A percentile compares a stretch with the other conserved stretches of the same genome.
phyloP scores from a whole-genome alignment of 2,888 invertebrate genomes.

The Ochlodes sylvanus region DNA sequence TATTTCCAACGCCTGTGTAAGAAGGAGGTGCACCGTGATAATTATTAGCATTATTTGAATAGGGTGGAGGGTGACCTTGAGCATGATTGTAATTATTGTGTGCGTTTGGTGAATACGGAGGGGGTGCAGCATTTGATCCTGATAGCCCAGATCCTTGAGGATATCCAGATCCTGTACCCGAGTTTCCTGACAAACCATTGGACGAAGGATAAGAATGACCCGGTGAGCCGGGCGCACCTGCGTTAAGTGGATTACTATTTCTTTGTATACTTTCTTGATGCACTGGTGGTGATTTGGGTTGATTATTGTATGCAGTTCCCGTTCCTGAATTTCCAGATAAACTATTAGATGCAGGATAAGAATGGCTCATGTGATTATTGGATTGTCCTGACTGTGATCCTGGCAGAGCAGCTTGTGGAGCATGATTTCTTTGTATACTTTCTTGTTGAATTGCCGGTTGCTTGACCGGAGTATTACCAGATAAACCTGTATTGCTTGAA shows the following conservation, averaged over 20 bases:
- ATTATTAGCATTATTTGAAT: slow-evolving; percentile 51
- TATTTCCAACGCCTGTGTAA: slow-evolving; percentile 60
- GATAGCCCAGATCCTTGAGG: slow-evolving; percentile 53
- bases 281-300: slow-evolving; percentile 57
- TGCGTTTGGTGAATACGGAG: slow-evolving; percentile 54
- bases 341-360: slow-evolving; percentile 72
- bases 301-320: too few relatives aligned
- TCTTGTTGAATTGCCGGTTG: slow-evolving; percentile 63
- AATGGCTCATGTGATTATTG: slow-evolving; percentile 56
- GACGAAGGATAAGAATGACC: slow-evolving; percentile 70
- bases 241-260: slow-evolving; percentile 50
- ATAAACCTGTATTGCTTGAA: slow-evolving; percentile 68
- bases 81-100: slow-evolving; percentile 31
- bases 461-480: slow-evolving; percentile 63
- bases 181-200: slow-evolving; percentile 66
- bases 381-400: slow-evolving; percentile 27
- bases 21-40: slow-evolving; percentile 69
- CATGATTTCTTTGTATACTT: slow-evolving; percentile 65
- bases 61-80: slow-evolving; percentile 43
- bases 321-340: slow-evolving; percentile 61
- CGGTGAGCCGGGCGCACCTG: neutral
- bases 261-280: slow-evolving; percentile 69
- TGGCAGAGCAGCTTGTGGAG: slow-evolving; percentile 47
- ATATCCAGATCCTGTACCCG: slow-evolving; percentile 53
- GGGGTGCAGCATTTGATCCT: slow-evolving; percentile 58